Evolutionary conservation across 2,888 invertebrate genomes (phyloP).

Genomic region (Tenodera sinensis): DNA sequence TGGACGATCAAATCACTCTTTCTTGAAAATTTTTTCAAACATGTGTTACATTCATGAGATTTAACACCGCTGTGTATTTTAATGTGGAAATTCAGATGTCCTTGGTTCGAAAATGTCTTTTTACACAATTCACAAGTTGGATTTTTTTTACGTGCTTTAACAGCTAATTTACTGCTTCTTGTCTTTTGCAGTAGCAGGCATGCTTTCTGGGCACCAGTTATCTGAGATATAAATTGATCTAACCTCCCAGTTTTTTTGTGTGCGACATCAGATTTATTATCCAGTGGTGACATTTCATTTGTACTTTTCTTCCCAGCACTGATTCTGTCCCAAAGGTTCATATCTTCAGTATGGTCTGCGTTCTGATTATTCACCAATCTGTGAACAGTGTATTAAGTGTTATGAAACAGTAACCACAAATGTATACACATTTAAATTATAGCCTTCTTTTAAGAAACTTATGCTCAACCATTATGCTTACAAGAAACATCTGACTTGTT

Average conservation of each 20-base stretch:
- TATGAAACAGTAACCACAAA: too few species aligned
- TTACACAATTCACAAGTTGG: constrained; percentile 13
- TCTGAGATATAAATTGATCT: neutral
- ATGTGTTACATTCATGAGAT: constrained; percentile 41
- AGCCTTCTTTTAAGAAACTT: too few species aligned
- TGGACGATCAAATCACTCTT: constrained; percentile 17
- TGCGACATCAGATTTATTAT: neutral
- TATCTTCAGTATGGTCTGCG: neutral
- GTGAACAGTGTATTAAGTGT: neutral
- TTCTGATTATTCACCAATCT: neutral
- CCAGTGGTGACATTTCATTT: neutral
- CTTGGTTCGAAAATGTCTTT: constrained; percentile 12
- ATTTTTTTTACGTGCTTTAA: neutral
- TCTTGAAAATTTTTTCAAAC: constrained; percentile 28
- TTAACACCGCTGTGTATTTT: constrained; percentile 40
- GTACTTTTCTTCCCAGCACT: neutral
- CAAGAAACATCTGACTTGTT: too few species aligned
- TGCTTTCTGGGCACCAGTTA: neutral
- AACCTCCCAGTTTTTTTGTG: neutral
- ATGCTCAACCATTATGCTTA: too few species aligned
- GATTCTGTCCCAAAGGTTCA: neutral
- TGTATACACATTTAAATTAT: too few species aligned
- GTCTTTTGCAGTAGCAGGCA: neutral
- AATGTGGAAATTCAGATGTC: constrained; percentile 39
- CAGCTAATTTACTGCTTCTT: neutral